Evolutionary conservation across 1,140 invertebrate species (phyloP).

Genomic region (Solenopsis fugax): DNA sequence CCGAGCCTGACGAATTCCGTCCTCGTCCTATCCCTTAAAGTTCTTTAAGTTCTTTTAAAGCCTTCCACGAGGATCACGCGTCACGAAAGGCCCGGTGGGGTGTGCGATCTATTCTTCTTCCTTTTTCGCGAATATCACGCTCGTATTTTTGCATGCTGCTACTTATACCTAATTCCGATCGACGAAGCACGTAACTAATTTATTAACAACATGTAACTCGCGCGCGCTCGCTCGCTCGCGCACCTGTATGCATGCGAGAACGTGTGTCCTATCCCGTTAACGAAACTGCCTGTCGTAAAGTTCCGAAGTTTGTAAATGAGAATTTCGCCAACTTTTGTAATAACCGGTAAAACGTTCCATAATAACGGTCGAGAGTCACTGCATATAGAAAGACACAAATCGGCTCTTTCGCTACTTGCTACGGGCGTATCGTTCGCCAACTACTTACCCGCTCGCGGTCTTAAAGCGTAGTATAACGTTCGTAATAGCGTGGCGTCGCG

Average conservation of each 20-base stretch:
- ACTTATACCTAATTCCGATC: background rate
- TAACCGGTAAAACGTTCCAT: slow-evolving; percentile 54
- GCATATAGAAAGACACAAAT: slow-evolving; percentile 47
- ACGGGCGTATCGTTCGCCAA: slow-evolving; percentile 17
- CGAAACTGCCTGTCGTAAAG: slow-evolving; percentile 44
- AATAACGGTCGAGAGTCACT: slow-evolving; percentile 35
- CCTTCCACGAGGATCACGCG: slow-evolving; percentile 5
- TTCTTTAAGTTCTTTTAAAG: slow-evolving; percentile 59
- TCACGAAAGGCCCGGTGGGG: background rate
- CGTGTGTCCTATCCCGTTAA: slow-evolving; percentile 26
- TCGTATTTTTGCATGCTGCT: background rate
- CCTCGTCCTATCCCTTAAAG: background rate
- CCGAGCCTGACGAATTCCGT: slow-evolving; percentile 58
- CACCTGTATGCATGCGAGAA: background rate
- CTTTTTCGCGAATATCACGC: background rate
- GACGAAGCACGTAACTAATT: slow-evolving; percentile 21
- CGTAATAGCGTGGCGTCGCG: slow-evolving; percentile 9
- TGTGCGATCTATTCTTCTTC: background rate
- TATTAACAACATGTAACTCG: slow-evolving; percentile 18
- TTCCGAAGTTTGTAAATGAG: slow-evolving; percentile 58
- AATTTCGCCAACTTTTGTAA: slow-evolving; percentile 62
- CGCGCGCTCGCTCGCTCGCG: no score
- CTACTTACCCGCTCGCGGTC: slow-evolving; percentile 27
- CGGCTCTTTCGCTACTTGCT: slow-evolving; percentile 13
- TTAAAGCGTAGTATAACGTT: slow-evolving; percentile 17